Evolutionary conservation across 1,140 invertebrate species (phyloP), one percentile per base, ranked within the genome.

Genomic region (Babylonia areolata): DNA sequence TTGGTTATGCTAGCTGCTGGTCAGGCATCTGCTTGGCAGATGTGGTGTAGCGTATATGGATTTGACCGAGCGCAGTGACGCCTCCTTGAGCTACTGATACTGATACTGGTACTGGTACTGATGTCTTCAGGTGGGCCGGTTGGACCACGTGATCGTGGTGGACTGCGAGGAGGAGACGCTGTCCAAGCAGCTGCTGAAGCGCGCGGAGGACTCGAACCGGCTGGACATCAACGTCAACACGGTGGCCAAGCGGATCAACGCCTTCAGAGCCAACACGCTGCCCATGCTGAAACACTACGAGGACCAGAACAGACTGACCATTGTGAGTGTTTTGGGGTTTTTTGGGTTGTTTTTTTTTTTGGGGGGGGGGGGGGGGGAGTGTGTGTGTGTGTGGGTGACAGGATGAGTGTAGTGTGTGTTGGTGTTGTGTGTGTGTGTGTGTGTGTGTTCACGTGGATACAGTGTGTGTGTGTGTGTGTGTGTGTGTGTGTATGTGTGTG

Each of bases 251-350:
- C 95, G 97, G 35, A 94, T 99, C 40, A 96, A 97, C 91, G 95
- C 97, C 86, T 99, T 98, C 93, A 95, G 97, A 1, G 96, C 98
- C 91, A 95, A 97, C 33, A 97, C 97, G 11, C 94, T 98, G 83
- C 97, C 97, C 1, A 97, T 97, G 96, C 95, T 98, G 37, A 98
- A 98, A 94, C 95, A 91, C 0, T 95, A 98, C 92, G 97, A 98
- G 89, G 96, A 96, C 86, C 96, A 96, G 82, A 90, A 91, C 37
- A 92, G 92, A 89, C 83, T 93, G 31, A 88, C 89, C 77, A 86
- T 93, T 37, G 91, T 94, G 83, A 81, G 86, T 79, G 58, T 17
- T 77, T 5, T 9, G 33, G 33, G 15, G 23, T 1, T 12, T 64
- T 6, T 20, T 11, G 17, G 6, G 58, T 64, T 64, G 58, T 23